phyloP scores from a whole-genome alignment of 2,888 invertebrate genomes.

The Acrocyrtus sp. region DNA sequence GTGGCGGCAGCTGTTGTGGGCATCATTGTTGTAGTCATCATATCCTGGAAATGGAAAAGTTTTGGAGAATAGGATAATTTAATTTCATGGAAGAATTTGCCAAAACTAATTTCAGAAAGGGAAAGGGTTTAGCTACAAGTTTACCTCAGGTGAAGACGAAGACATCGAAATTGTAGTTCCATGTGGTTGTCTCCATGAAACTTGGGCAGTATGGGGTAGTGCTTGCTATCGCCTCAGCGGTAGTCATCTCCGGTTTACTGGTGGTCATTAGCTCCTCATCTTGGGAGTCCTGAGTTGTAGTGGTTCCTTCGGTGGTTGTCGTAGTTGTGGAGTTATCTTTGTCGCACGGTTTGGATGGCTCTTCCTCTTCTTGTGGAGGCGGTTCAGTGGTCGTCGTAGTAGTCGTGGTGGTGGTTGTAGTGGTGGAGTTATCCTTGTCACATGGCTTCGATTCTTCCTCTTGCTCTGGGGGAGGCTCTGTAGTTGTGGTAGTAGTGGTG shows the following conservation, averaged over 20 bases:
- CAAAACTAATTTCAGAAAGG: no score
- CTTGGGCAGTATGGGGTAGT: conserved; percentile 50
- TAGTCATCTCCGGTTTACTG: conserved; percentile 43
- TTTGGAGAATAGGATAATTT: no score
- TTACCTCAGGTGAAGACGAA: conserved; percentile 49
- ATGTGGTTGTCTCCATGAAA: conserved; percentile 38
- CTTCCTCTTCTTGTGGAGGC: conserved; percentile 37
- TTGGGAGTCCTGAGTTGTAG: conserved; percentile 12
- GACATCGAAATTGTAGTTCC: conserved; percentile 55
- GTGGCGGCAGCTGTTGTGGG: conserved; percentile 37
- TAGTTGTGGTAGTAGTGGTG: conserved; percentile 6
- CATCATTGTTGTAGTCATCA: conserved; percentile 41
- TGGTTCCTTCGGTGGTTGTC: conserved; percentile 41
- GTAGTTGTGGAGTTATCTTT: conserved; percentile 11
- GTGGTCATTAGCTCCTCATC: conserved; percentile 28
- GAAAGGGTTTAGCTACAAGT: neutral
- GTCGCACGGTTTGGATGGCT: conserved; percentile 9
- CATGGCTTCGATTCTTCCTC: conserved; percentile 27
- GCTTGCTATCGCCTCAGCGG: conserved; percentile 51
- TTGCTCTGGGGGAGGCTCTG: conserved; percentile 24
- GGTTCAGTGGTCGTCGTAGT: no score
- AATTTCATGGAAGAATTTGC: no score
- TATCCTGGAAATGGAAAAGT: conserved; percentile 8
- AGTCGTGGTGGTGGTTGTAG: no score
- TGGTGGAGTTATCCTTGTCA: conserved; percentile 1